phyloP scores from a whole-genome alignment of 2,797 vertebrate genomes.

The Nasua narica region DNA sequence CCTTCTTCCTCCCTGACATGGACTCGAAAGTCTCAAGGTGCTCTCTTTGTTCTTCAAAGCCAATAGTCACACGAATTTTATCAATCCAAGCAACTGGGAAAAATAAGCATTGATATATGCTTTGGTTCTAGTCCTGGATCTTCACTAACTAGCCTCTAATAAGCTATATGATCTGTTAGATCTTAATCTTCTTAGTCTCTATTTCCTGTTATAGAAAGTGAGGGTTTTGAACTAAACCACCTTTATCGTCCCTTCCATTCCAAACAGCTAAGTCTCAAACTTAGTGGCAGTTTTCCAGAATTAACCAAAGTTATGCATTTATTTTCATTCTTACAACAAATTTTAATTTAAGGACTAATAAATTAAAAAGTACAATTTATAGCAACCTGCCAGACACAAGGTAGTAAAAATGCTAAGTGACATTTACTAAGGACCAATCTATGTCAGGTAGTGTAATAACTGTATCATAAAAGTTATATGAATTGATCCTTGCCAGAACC shows the following conservation, averaged over 20 bases:
- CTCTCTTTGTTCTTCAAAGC: background rate
- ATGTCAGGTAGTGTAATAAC: background rate
- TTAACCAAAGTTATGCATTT: background rate
- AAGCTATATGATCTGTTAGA: background rate
- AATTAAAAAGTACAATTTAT: slow-evolving; percentile 9
- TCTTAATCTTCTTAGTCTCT: background rate
- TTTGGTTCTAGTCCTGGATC: background rate
- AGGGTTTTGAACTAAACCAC: background rate
- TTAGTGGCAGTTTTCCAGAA: background rate
- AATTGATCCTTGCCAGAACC: background rate
- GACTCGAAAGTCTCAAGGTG: background rate
- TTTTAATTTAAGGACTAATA: background rate
- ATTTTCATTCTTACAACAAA: background rate
- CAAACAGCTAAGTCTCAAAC: background rate
- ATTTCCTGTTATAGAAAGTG: background rate
- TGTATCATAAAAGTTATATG: background rate
- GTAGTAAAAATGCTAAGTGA: background rate
- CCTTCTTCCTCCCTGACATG: background rate
- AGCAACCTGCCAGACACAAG: background rate
- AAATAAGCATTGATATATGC: too few relatives aligned
- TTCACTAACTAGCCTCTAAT: background rate
- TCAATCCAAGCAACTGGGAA: background rate
- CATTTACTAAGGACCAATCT: background rate
- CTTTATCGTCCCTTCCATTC: background rate
- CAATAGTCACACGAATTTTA: background rate